phyloP scores from a whole-genome alignment of 2,113 vertebrate genomes.

The Apteryx mantelli region DNA sequence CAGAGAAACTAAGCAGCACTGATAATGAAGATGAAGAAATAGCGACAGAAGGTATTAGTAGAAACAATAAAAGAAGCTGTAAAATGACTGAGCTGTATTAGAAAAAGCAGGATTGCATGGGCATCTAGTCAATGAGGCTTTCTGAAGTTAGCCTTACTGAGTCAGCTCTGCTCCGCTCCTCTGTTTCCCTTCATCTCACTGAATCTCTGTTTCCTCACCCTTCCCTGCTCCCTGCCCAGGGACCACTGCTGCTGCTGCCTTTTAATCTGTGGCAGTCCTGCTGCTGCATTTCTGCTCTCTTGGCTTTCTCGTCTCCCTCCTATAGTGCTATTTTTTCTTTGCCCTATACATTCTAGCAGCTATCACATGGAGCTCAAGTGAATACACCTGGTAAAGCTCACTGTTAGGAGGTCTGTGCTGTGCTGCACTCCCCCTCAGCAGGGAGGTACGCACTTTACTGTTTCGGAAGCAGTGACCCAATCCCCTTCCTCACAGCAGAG shows the following conservation, averaged over 20 bases:
- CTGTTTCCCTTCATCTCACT: background rate
- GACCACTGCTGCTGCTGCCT: background rate
- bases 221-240: background rate
- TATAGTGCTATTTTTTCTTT: background rate
- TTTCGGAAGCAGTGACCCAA: background rate
- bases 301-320: background rate
- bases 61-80: background rate
- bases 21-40: conserved; percentile 95
- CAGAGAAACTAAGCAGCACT: conserved; percentile 92
- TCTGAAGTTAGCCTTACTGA: background rate
- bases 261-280: background rate
- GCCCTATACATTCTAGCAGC: background rate
- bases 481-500: background rate
- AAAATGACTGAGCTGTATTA: background rate
- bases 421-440: background rate
- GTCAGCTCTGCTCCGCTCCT: background rate
- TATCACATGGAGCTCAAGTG: accelerated
- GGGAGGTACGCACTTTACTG: accelerated
- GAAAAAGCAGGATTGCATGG: background rate
- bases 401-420: background rate
- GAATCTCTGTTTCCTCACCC: background rate
- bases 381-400: background rate
- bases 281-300: background rate
- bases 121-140: background rate
- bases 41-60: conserved; percentile 79